Evolutionary conservation across 2,113 vertebrate genomes (phyloP).

Genomic region (Burhinus bistriatus): DNA sequence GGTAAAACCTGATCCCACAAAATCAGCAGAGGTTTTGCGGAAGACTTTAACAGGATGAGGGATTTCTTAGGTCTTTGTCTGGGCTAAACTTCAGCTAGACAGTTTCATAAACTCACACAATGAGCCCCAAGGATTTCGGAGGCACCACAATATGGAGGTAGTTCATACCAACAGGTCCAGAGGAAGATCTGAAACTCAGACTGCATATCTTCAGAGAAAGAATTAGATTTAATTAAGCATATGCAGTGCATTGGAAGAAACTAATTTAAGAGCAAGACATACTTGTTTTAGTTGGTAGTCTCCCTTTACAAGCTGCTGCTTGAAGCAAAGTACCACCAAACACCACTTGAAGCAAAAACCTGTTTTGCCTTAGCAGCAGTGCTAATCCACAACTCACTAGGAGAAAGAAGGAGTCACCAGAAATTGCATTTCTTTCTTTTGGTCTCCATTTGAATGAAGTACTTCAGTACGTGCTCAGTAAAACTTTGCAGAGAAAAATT

Average conservation of each 20-base stretch:
- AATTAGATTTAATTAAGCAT: background rate
- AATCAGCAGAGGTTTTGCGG: background rate
- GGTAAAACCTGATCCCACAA: background rate
- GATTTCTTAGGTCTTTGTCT: background rate
- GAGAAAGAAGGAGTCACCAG: background rate
- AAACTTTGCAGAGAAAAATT: background rate
- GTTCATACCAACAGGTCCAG: background rate
- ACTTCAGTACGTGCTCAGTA: background rate
- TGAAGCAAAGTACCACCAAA: background rate
- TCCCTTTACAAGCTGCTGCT: background rate
- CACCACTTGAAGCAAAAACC: background rate
- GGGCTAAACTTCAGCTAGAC: background rate
- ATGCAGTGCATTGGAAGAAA: background rate
- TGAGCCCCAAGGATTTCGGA: fast-evolving
- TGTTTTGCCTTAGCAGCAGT: background rate
- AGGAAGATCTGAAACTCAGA: background rate
- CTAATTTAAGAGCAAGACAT: background rate
- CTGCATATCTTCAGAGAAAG: background rate
- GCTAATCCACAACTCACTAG: background rate
- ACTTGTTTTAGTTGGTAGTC: background rate
- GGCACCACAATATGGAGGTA: background rate
- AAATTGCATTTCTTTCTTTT: background rate
- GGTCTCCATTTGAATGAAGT: background rate
- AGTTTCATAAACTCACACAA: background rate
- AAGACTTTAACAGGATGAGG: background rate